A percentile compares a stretch with the other conserved stretches of the same genome.
Conservation (phyloP, 2,888 invertebrate genomes). For the Tinea semifulvella region DNA sequence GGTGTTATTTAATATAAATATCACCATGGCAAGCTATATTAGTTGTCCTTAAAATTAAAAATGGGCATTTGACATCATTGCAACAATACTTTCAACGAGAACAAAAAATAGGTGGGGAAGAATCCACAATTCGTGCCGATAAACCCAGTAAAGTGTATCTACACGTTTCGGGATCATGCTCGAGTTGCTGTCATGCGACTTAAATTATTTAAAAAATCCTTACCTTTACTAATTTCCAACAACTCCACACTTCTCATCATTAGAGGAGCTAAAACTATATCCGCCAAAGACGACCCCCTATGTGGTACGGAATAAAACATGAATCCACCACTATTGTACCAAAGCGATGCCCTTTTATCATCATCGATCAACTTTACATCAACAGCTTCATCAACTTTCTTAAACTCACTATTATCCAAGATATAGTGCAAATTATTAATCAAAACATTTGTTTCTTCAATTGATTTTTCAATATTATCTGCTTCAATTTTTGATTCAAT, state of each 20-base stretch:
- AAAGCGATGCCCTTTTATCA: constrained; percentile 48
- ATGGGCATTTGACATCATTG: no score
- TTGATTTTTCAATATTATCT: background rate
- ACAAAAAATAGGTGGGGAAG: no score
- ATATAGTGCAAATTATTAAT: constrained; percentile 1
- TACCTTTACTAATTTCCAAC: constrained; percentile 81
- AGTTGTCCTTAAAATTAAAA: no score
- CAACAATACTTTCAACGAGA: no score
- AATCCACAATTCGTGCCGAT: no score
- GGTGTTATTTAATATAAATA: no score
- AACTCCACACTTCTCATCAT: constrained; percentile 81
- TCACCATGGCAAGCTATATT: no score
- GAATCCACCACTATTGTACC: constrained; percentile 68
- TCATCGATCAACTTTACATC: constrained; percentile 20
- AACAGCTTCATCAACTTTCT: background rate
- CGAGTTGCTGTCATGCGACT: no score
- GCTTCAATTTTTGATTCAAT: background rate
- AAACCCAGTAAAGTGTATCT: no score
- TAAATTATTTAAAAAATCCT: no score
- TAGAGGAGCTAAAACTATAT: constrained; percentile 74
- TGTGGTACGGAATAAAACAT: constrained; percentile 92
- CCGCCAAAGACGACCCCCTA: constrained; percentile 80
- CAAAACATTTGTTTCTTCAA: background rate
- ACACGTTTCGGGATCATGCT: no score
- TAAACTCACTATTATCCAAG: background rate